Evolutionary conservation across 2,797 vertebrate genomes (phyloP).

Genomic region (Salarias fasciatus): DNA sequence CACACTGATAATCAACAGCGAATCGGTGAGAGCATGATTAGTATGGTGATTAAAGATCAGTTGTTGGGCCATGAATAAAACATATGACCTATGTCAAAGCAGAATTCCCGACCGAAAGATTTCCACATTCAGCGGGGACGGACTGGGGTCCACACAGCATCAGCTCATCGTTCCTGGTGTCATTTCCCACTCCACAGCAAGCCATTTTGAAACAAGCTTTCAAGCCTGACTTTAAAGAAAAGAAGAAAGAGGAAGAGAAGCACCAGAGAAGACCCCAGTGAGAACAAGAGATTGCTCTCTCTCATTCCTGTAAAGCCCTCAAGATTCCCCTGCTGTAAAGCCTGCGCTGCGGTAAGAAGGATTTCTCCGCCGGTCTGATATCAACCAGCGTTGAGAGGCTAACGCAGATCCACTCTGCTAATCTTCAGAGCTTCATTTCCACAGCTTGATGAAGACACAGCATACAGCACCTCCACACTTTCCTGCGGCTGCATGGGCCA

Average conservation of each 20-base stretch:
- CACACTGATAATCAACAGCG: constrained; percentile 5
- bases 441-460: constrained; percentile 24
- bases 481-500: constrained; percentile 20
- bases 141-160: constrained; percentile 24
- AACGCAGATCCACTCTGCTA: constrained; percentile 37
- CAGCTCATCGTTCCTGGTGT: constrained; percentile 28
- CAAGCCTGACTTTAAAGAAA: constrained; percentile 67
- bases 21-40: constrained; percentile 37
- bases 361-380: constrained; percentile 56
- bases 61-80: constrained; percentile 52
- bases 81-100: constrained; percentile 43
- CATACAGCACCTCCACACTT: no score
- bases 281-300: constrained; percentile 41
- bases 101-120: constrained; percentile 38
- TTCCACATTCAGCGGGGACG: constrained; percentile 24
- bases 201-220: constrained; percentile 56
- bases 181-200: constrained; percentile 29
- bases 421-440: constrained; percentile 33
- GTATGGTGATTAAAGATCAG: constrained; percentile 51
- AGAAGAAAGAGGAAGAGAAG: constrained; percentile 45
- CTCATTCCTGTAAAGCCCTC: constrained; percentile 49
- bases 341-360: constrained; percentile 24
- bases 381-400: constrained; percentile 36
- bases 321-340: constrained; percentile 54
- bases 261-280: constrained; percentile 28